Base-by-base conservation (phyloP, 1,140 invertebrate species). In the Piezodorus guildinii region DNA sequence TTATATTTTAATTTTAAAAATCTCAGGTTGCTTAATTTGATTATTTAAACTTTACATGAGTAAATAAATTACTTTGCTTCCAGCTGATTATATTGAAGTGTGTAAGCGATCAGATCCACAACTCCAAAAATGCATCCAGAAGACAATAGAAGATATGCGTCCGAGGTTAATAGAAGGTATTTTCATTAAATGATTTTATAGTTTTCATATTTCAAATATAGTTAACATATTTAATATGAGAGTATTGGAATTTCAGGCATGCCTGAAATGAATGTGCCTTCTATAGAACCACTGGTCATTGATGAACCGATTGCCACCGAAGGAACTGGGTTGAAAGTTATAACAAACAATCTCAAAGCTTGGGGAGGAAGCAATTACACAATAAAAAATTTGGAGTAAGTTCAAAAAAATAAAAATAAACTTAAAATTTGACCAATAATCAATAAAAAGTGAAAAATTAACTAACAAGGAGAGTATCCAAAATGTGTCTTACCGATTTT, bases 1-100 rank as follows among this genome's bases (percentile, higher is more conserved):
- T n/a, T n/a, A n/a, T n/a, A n/a, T n/a, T n/a, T n/a, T n/a, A n/a
- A n/a, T n/a, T n/a, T n/a, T n/a, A n/a, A n/a, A n/a, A n/a, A n/a
- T n/a, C n/a, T n/a, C n/a, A n/a, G n/a, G n/a, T n/a, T n/a, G n/a
- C n/a, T n/a, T n/a, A n/a, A n/a, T n/a, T n/a, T n/a, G n/a, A n/a
- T n/a, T n/a, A 39, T 10, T 39, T 30, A 3, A 30, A 49, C 12
- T 17, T 49, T 49, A 49, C 46, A 49, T 10, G 17, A 6, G 1
- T 49, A 19, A 39, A 49, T 49, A n/a, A 6, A 21, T 49, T 8
- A 10, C 1, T 49, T 17, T 49, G 21, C 2, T 49, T 77, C 0
- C 74, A 87, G 85, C 85, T 12, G 74, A 77, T 2, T 86, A 83
- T 70, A 78, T 88, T 0, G 74, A 83, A 46, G 67, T 83, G 10